A percentile compares a stretch with the other conserved stretches of the same genome.
phyloP scores from a whole-genome alignment of 2,797 vertebrate genomes.

The Gobionotothen gibberifrons region DNA sequence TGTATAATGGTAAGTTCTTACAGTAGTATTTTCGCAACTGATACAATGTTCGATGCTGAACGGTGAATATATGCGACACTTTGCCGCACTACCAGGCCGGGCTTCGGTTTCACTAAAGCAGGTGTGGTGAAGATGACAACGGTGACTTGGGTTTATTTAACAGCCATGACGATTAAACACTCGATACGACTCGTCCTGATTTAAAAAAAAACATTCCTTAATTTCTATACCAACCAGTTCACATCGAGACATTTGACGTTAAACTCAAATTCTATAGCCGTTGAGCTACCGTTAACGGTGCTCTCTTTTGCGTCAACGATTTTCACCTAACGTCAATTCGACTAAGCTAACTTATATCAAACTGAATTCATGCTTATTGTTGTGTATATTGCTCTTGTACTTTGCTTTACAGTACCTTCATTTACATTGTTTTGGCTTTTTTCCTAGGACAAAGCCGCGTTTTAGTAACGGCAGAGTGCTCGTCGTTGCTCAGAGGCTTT shows the following conservation, averaged over 20 bases:
- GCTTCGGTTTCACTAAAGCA: conserved; percentile 45
- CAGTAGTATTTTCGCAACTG: fast-evolving
- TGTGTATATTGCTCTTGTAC: fast-evolving
- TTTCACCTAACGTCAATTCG: neutral
- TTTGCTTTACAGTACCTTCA: too few relatives aligned
- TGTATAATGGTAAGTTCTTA: neutral
- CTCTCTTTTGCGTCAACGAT: neutral
- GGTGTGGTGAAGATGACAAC: conserved; percentile 64
- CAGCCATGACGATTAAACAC: neutral
- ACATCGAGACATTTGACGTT: too few relatives aligned
- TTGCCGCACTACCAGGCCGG: conserved; percentile 43
- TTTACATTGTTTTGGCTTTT: neutral
- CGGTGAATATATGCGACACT: conserved; percentile 40
- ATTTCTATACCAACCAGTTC: fast-evolving
- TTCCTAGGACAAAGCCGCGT: fast-evolving
- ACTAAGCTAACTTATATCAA: neutral
- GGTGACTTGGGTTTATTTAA: neutral
- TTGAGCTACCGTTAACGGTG: too few relatives aligned
- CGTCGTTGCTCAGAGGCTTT: fast-evolving
- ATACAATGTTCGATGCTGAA: neutral
- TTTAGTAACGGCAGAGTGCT: fast-evolving
- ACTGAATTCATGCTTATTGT: too few relatives aligned
- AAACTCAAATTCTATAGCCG: too few relatives aligned
- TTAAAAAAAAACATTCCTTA: neutral
- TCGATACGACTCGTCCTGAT: fast-evolving